These are phyloP conservation scores for Xylota sylvarum DNA, from an alignment of 2,888 invertebrate species.

Conservation along the genomic window DNA sequence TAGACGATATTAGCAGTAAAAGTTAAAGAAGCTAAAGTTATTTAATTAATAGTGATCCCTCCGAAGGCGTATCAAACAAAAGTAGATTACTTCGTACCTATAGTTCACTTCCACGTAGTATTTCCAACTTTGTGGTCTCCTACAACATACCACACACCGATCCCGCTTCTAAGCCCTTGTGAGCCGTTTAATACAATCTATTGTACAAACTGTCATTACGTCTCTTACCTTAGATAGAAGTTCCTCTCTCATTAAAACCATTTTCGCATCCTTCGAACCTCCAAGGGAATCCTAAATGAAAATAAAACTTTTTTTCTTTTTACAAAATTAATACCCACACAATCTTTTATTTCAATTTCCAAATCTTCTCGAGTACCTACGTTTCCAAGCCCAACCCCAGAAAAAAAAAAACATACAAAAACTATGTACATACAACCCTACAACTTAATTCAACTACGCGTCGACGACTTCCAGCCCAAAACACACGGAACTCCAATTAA, in stretches of 20 bases:
- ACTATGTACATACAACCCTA: background rate
- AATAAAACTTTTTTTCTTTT: slow-evolving; percentile 15
- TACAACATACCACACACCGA: no score
- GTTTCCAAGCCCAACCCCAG: background rate
- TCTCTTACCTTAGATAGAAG: background rate
- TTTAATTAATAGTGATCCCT: no score
- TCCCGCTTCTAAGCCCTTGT: no score
- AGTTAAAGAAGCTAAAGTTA: no score
- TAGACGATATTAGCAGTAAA: no score
- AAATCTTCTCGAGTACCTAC: background rate
- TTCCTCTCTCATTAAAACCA: background rate
- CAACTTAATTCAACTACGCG: slow-evolving; percentile 36
- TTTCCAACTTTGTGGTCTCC: no score
- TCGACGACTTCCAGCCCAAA: slow-evolving; percentile 29
- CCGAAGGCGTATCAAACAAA: no score
- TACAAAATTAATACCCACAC: slow-evolving; percentile 25
- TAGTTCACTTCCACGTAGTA: no score
- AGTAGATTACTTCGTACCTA: no score
- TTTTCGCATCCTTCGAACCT: background rate
- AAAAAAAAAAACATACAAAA: slow-evolving; percentile 12
- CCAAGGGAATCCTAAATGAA: slow-evolving; percentile 3
- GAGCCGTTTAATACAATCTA: background rate
- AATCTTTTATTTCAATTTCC: slow-evolving; percentile 32
- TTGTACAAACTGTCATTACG: background rate
- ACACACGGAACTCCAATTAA: slow-evolving; percentile 66